A percentile compares a stretch with the other conserved stretches of the same genome.
phyloP scores from a whole-genome alignment of 1,140 invertebrate species.

The Helicoverpa armigera region DNA sequence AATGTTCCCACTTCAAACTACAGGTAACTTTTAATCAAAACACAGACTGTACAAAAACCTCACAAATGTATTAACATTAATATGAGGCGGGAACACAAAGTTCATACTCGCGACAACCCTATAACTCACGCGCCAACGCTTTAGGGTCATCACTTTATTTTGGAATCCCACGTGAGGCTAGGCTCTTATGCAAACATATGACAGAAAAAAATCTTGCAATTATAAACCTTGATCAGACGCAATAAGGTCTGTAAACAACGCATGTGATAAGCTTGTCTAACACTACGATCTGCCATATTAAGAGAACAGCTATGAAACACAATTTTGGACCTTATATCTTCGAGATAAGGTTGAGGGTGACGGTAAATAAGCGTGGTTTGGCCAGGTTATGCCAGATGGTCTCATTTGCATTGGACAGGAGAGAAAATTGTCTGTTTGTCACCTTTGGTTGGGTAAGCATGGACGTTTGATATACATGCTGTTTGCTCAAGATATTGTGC shows the following conservation, averaged over 20 bases:
- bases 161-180: conserved; percentile 65
- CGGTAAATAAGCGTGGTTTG: conserved; percentile 24
- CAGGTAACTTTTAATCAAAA: conserved; percentile 25
- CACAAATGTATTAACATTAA: conserved; percentile 49
- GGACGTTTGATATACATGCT: conserved; percentile 44
- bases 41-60: conserved; percentile 32
- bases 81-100: conserved; percentile 51
- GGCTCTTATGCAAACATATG: conserved; percentile 41
- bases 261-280: conserved; percentile 6
- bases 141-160: conserved; percentile 71
- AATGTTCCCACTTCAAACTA: too few relatives aligned
- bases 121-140: conserved; percentile 65
- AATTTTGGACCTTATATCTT: conserved; percentile 23
- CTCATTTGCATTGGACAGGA: conserved; percentile 72
- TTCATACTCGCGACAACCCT: conserved; percentile 54
- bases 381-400: conserved; percentile 56
- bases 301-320: background rate
- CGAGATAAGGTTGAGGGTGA: background rate
- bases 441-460: conserved; percentile 65
- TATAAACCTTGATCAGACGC: conserved; percentile 35
- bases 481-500: conserved; percentile 27
- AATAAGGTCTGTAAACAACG: conserved; percentile 14
- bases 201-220: conserved; percentile 31
- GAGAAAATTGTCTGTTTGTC: conserved; percentile 68
- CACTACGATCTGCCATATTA: conserved; percentile 21